phyloP scores from a whole-genome alignment of 2,113 vertebrate species.

The Nestor notabilis region DNA sequence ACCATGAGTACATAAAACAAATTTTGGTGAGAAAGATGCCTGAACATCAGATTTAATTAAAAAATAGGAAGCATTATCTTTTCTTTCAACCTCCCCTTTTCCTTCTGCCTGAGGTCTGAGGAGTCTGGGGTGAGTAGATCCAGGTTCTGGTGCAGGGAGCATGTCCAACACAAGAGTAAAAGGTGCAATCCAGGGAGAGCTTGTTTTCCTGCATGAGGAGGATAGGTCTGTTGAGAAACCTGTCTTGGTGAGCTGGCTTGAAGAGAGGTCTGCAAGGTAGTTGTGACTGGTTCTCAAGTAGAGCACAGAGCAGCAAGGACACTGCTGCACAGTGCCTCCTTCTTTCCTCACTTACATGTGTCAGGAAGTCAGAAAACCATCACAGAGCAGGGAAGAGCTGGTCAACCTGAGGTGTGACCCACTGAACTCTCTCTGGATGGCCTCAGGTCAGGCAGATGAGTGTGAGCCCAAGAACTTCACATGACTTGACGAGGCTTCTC shows the following conservation, averaged over 20 bases:
- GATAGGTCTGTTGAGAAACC: not conserved
- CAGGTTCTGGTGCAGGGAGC: not conserved
- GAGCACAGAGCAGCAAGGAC: not conserved
- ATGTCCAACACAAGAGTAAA: not conserved
- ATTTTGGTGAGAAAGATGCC: not conserved
- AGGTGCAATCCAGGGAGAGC: not conserved
- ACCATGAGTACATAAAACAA: rapidly evolving
- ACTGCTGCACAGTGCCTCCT: not conserved
- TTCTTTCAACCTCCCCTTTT: not conserved
- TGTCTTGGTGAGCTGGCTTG: not conserved
- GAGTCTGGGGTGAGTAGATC: not conserved
- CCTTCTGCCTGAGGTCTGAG: not conserved
- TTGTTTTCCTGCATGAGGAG: not conserved
- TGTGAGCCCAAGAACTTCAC: not conserved
- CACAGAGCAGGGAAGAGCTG: not conserved
- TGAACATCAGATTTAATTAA: not conserved
- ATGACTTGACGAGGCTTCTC: not conserved
- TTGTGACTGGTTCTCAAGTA: not conserved
- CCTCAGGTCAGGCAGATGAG: not conserved
- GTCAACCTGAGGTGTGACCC: not conserved
- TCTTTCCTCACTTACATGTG: not conserved
- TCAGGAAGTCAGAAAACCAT: not conserved
- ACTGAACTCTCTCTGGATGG: not conserved
- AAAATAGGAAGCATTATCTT: not conserved
- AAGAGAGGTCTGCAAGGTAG: not conserved